These are phyloP conservation scores for Rutilus rutilus DNA, from an alignment of 2,113 vertebrate species.

Conservation along the genomic window DNA sequence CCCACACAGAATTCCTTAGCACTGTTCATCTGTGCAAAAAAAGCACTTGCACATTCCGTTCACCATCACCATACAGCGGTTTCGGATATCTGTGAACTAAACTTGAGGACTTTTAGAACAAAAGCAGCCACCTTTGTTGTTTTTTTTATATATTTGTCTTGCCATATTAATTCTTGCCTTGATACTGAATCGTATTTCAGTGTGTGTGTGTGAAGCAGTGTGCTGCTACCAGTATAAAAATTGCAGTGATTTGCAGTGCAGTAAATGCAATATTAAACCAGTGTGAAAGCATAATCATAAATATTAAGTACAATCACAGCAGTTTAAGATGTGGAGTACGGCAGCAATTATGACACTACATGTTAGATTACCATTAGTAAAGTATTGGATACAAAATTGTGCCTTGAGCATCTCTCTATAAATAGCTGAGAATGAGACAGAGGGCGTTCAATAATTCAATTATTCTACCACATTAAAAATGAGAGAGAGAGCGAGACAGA, in stretches of 20 bases:
- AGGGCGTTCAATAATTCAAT: constrained; percentile 44
- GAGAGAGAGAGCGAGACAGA: constrained; percentile 14
- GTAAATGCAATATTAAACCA: neutral
- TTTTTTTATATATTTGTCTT: neutral
- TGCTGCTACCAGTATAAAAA: neutral
- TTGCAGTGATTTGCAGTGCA: neutral
- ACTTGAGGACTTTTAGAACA: neutral
- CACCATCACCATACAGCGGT: neutral
- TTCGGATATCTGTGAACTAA: neutral
- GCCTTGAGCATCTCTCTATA: constrained; percentile 31
- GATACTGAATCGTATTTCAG: neutral
- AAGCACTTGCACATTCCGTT: neutral
- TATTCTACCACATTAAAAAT: constrained; percentile 47
- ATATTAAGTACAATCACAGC: neutral
- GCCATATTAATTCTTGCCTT: neutral
- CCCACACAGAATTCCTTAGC: constrained; percentile 11
- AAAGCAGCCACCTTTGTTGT: neutral
- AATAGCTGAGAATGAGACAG: constrained; percentile 31
- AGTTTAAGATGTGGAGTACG: neutral
- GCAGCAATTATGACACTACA: neutral
- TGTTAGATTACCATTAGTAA: neutral
- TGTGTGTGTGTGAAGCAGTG: neutral
- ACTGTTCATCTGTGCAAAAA: neutral
- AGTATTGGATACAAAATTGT: constrained; percentile 16
- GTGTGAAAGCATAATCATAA: neutral